phyloP scores from a whole-genome alignment of 2,113 vertebrate species.

The Pseudopodoces humilis region DNA sequence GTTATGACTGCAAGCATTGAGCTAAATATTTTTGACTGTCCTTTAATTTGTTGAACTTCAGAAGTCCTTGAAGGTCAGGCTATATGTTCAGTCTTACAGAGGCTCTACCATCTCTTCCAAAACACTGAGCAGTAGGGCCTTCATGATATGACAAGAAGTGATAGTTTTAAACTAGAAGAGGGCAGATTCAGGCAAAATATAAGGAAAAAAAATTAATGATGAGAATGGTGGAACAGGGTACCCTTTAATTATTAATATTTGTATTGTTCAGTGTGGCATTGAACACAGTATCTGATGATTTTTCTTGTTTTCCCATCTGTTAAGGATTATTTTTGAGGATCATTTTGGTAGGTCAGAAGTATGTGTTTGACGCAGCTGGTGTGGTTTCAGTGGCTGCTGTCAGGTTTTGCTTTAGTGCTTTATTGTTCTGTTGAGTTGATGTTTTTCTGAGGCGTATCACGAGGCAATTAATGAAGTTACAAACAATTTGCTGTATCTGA shows the following conservation, averaged over 20 bases:
- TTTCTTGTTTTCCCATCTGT: background rate
- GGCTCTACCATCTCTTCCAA: background rate
- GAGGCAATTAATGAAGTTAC: background rate
- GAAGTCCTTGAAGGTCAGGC: background rate
- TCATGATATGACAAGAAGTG: too few species aligned
- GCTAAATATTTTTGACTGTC: background rate
- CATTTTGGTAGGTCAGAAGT: background rate
- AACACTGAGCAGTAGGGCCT: background rate
- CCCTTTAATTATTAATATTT: background rate
- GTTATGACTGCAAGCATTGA: background rate
- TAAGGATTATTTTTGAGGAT: background rate
- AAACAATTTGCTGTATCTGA: background rate
- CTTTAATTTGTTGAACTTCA: background rate
- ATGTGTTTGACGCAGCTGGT: background rate
- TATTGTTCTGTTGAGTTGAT: background rate
- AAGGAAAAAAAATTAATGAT: rapidly evolving
- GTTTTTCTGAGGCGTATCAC: background rate
- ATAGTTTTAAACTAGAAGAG: background rate
- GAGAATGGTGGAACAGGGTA: background rate
- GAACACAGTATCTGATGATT: background rate
- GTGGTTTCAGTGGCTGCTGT: background rate
- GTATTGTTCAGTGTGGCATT: background rate
- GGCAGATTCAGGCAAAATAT: background rate
- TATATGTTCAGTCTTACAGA: background rate
- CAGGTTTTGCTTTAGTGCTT: background rate